Percentiles rank a stretch among this genome's conserved stretches.
Conservation (phyloP, 53 echinoderm and acorn worm genomes). For the Holothuria leucospilota region DNA sequence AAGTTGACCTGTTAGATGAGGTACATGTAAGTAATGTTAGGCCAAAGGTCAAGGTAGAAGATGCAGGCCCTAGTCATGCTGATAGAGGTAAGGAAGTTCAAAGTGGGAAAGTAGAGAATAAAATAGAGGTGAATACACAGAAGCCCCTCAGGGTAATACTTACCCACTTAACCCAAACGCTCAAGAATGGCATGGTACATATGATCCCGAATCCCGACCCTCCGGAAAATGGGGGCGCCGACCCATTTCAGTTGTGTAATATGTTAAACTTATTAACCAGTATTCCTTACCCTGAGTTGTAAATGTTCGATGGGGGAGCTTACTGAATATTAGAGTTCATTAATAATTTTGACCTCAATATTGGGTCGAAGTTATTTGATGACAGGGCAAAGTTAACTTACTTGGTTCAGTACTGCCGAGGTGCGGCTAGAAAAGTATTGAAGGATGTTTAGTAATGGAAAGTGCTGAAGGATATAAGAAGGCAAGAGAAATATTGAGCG, state of each 20-base stretch:
- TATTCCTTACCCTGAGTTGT: conserved; percentile 65
- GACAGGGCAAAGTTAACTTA: conserved; percentile 48
- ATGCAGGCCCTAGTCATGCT: background rate
- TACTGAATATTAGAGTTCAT: conserved; percentile 39
- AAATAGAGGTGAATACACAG: background rate
- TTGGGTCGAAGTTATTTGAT: conserved; percentile 23
- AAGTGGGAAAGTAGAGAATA: background rate
- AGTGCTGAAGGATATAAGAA: conserved; percentile 15
- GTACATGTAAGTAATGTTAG: background rate
- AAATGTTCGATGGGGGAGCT: conserved; percentile 52
- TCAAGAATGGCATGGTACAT: background rate
- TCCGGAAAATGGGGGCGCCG: background rate
- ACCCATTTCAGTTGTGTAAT: background rate
- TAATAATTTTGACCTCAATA: conserved; percentile 46
- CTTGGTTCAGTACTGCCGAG: conserved; percentile 50
- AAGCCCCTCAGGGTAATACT: too few relatives aligned
- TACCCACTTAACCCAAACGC: conserved; percentile 12
- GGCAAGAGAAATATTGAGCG: conserved; percentile 40
- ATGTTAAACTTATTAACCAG: conserved; percentile 26
- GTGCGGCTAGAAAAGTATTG: conserved; percentile 58
- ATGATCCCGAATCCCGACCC: background rate
- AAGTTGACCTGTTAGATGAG: background rate
- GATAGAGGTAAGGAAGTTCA: background rate
- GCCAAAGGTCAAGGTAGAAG: background rate
- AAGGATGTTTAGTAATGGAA: conserved; percentile 47